phyloP scores from a whole-genome alignment of 2,113 vertebrate species.

The Arizona elegans region DNA sequence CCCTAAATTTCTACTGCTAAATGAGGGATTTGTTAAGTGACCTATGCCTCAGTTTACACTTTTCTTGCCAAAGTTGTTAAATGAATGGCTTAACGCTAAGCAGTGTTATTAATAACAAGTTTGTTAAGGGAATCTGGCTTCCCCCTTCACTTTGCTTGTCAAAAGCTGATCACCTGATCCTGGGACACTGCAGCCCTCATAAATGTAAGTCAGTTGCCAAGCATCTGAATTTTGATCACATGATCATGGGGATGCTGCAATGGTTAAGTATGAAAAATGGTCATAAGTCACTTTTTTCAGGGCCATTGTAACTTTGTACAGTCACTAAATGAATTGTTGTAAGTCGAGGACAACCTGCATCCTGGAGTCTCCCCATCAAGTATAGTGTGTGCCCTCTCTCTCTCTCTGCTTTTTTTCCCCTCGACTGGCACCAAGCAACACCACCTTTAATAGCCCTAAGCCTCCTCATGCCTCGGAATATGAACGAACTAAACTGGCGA shows the following conservation, averaged over 20 bases:
- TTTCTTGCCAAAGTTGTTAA: not conserved
- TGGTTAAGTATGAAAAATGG: not conserved
- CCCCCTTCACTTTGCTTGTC: not conserved
- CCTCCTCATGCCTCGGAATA: not conserved
- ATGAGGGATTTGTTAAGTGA: not conserved
- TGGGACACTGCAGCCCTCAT: not conserved
- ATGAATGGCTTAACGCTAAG: not conserved
- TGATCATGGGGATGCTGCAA: not conserved
- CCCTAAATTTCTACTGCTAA: not conserved
- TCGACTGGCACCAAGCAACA: not conserved
- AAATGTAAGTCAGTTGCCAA: not conserved
- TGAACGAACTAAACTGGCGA: not conserved
- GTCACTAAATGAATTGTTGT: not conserved
- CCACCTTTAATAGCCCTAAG: not conserved
- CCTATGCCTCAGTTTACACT: not conserved
- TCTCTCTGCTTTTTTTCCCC: accelerated
- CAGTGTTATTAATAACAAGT: not conserved
- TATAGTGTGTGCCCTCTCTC: accelerated
- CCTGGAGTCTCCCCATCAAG: not conserved
- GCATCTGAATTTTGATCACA: not conserved
- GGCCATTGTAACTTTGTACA: not conserved
- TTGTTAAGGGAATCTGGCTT: not conserved
- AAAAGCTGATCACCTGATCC: not conserved
- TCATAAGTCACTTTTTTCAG: not conserved
- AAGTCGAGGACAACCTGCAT: not conserved